Conservation (phyloP, 1,140 invertebrate species). For the Drosophila obscura region DNA sequence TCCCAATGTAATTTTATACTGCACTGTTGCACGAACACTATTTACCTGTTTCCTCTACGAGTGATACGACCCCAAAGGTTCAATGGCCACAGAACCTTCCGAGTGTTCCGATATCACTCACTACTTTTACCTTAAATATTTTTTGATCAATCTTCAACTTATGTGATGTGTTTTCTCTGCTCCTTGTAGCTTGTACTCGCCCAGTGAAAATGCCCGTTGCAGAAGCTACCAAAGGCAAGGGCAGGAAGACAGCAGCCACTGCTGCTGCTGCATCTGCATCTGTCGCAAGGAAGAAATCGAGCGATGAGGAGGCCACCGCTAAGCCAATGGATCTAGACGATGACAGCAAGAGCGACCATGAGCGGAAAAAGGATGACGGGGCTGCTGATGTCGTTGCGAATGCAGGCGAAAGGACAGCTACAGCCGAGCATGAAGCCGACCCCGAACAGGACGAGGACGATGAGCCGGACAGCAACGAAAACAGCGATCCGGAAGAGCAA, state of each 20-base stretch:
- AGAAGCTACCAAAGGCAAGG: slow-evolving; percentile 39
- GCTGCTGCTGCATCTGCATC: not conserved
- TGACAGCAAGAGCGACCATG: slow-evolving; percentile 16
- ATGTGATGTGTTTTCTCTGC: not conserved
- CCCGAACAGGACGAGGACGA: slow-evolving; percentile 35
- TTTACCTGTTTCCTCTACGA: too few species aligned
- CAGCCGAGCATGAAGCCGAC: slow-evolving; percentile 42
- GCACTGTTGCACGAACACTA: too few species aligned
- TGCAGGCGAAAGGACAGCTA: slow-evolving; percentile 15
- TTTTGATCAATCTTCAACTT: too few species aligned
- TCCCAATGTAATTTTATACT: too few species aligned
- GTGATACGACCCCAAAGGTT: too few species aligned
- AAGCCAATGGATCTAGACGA: slow-evolving; percentile 35
- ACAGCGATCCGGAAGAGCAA: slow-evolving; percentile 84
- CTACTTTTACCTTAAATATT: too few species aligned
- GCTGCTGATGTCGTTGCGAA: slow-evolving; percentile 26
- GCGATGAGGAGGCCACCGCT: slow-evolving; percentile 1
- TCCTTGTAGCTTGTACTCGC: slow-evolving; percentile 40
- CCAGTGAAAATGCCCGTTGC: slow-evolving; percentile 64
- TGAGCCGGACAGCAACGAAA: slow-evolving; percentile 73
- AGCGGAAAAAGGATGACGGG: not conserved
- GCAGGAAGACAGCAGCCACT: slow-evolving; percentile 44
- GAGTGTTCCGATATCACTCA: too few species aligned
- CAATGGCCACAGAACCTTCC: too few species aligned
- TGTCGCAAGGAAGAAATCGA: slow-evolving; percentile 22